phyloP scores from a whole-genome alignment of 2,113 vertebrate genomes.

The Lonchura striata region DNA sequence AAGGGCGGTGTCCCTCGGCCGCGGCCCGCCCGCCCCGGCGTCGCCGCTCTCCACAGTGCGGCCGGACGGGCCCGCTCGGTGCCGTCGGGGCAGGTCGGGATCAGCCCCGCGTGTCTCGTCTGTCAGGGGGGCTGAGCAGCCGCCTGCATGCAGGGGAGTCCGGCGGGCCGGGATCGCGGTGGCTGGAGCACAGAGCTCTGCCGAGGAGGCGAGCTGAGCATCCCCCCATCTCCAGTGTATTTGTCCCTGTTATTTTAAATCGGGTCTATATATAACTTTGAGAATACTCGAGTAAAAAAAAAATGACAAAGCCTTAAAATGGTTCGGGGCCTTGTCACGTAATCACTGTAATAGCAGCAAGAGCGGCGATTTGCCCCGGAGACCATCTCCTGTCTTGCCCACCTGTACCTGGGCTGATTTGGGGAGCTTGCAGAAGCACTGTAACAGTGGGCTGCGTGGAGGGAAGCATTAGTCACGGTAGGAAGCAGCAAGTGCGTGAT shows the following conservation, averaged over 20 bases:
- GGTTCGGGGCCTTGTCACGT: not conserved
- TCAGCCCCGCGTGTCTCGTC: not conserved
- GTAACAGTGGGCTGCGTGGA: not conserved
- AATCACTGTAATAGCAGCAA: not conserved
- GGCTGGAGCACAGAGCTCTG: not conserved
- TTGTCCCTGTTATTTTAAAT: not conserved
- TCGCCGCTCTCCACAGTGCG: not conserved
- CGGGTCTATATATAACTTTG: not conserved
- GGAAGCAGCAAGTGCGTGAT: not conserved
- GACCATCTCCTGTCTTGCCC: not conserved
- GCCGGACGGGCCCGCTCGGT: not conserved
- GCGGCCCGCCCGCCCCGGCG: not conserved
- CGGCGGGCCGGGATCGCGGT: not conserved
- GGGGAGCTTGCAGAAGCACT: rapidly evolving
- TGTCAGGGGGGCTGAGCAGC: not conserved
- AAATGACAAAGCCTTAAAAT: not conserved
- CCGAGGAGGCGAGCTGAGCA: not conserved
- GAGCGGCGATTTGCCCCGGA: not conserved
- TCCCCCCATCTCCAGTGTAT: rapidly evolving
- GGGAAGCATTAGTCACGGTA: not conserved
- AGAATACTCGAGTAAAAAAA: not conserved
- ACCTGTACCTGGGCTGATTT: not conserved
- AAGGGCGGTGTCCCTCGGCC: not conserved
- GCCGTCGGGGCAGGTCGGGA: not conserved
- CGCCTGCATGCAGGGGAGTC: not conserved